Evolutionary conservation across 2,113 vertebrate genomes (phyloP).

Genomic region (Jaculus jaculus): DNA sequence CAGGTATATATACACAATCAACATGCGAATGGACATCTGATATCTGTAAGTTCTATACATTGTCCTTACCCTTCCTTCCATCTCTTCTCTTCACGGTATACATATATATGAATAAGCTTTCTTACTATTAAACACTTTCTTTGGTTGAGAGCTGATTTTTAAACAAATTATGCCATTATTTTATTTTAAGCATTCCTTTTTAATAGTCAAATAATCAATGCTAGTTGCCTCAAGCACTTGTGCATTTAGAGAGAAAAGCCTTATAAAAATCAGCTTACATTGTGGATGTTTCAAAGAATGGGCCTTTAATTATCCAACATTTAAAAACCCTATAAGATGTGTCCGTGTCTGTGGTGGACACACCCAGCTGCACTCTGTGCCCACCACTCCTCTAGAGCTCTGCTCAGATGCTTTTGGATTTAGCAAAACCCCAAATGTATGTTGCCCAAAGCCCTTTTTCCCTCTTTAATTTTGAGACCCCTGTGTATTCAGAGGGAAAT

Average conservation of each 20-base stretch:
- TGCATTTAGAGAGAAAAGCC: conserved; percentile 35
- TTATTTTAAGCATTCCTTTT: conserved; percentile 60
- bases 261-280: conserved; percentile 55
- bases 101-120: conserved; percentile 32
- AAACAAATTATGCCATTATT: conserved; percentile 64
- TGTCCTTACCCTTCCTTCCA: not conserved
- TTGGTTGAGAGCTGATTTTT: conserved; percentile 46
- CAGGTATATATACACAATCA: not conserved
- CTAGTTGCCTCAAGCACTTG: conserved; percentile 57
- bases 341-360: conserved; percentile 9
- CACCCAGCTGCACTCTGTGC: conserved; percentile 22
- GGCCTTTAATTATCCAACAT: conserved; percentile 53
- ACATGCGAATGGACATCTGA: not conserved
- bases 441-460: conserved; percentile 55
- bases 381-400: conserved; percentile 12
- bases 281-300: conserved; percentile 63
- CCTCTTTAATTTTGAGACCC: conserved; percentile 70
- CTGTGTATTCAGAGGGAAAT: conserved; percentile 62
- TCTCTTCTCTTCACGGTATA: not conserved
- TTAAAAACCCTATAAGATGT: conserved; percentile 56
- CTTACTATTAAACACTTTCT: conserved; percentile 22
- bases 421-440: conserved; percentile 29
- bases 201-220: conserved; percentile 66
- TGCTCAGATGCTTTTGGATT: conserved; percentile 56
- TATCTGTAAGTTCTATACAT: not conserved